phyloP scores from a whole-genome alignment of 2,113 vertebrate species.

The Protobothrops mucrosquamatus region DNA sequence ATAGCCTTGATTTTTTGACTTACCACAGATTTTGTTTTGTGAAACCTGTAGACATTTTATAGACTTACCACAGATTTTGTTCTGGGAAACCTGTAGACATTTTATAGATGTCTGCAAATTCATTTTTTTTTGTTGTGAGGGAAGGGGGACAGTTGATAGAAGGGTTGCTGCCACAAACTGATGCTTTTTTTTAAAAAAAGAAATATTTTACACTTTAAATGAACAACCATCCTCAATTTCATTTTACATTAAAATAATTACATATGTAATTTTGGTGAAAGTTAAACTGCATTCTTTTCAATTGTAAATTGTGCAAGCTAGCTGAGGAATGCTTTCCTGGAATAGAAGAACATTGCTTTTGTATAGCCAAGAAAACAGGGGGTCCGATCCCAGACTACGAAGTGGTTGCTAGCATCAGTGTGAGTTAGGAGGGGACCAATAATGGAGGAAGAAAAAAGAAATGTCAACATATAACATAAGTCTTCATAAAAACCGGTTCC shows the following conservation, averaged over 20 bases:
- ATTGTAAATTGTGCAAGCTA: background rate
- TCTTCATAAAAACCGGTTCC: accelerated
- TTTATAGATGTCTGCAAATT: background rate
- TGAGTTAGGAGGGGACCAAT: background rate
- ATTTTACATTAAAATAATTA: background rate
- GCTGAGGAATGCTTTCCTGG: background rate
- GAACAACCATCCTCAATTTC: background rate
- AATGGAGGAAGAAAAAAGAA: background rate
- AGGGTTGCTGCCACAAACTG: background rate
- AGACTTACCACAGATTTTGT: background rate
- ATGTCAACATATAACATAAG: background rate
- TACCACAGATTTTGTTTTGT: background rate
- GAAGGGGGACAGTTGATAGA: background rate
- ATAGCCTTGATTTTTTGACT: background rate
- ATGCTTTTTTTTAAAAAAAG: background rate
- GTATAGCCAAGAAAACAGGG: background rate
- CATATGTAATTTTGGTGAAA: background rate
- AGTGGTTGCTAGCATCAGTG: accelerated
- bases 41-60: too few relatives aligned
- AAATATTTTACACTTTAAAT: background rate
- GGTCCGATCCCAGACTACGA: accelerated
- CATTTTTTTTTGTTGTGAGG: background rate
- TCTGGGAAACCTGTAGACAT: slow-evolving; percentile 10
- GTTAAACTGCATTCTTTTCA: background rate
- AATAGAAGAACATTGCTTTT: background rate